Evolutionary conservation across 2,888 invertebrate species (phyloP).

Genomic region (Agrotis ipsilon): DNA sequence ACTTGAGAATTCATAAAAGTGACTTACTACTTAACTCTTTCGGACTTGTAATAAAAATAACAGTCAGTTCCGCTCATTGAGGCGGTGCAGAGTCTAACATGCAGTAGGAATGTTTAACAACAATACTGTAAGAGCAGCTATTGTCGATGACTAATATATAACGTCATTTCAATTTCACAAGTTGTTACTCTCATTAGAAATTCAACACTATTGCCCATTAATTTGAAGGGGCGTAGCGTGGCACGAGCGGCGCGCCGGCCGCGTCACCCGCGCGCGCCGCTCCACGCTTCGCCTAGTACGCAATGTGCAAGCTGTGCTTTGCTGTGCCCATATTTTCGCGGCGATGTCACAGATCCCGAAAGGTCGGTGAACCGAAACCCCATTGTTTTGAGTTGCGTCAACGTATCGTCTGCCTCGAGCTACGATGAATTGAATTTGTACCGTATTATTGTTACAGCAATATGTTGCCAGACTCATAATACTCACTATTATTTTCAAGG

Average conservation of each 20-base stretch:
- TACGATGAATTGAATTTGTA: constrained; percentile 87
- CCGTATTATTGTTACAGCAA: constrained; percentile 81
- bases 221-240: constrained; percentile 84
- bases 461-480: constrained; percentile 80
- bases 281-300: constrained; percentile 66
- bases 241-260: constrained; percentile 84
- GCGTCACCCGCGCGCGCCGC: constrained; percentile 76
- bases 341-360: constrained; percentile 88
- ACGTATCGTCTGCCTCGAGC: constrained; percentile 86
- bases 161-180: constrained; percentile 84
- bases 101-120: not conserved
- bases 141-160: constrained; percentile 72
- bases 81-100: not conserved
- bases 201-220: constrained; percentile 83
- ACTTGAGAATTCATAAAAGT: constrained; percentile 42
- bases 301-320: constrained; percentile 75
- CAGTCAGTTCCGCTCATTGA: constrained; percentile 5
- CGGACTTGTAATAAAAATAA: constrained; percentile 1
- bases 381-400: constrained; percentile 90
- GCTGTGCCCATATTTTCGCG: constrained; percentile 87
- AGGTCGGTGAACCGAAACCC: constrained; percentile 89
- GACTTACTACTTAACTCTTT: constrained; percentile 13
- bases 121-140: constrained; percentile 19
- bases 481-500: constrained; percentile 72
- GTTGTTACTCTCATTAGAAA: constrained; percentile 84